Percentiles rank a stretch among this genome's conserved stretches.
These are phyloP conservation scores for Drepana arcuata DNA, from an alignment of 1,140 invertebrate species.

Conservation along the genomic window DNA sequence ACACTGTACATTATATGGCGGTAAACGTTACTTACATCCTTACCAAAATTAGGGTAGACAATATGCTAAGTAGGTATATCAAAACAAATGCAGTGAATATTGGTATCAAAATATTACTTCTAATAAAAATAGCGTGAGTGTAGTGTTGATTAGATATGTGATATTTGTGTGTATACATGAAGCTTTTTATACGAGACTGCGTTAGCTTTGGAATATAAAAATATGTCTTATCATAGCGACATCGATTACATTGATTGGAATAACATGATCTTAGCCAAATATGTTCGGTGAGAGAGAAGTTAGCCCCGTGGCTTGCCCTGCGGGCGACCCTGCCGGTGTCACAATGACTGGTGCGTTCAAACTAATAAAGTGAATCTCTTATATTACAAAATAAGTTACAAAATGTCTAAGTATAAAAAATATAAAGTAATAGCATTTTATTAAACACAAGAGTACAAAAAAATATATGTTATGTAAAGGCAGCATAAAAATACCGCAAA, in stretches of 20 bases:
- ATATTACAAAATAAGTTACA: slow-evolving; percentile 66
- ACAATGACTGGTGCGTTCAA: slow-evolving; percentile 31
- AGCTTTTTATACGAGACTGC: slow-evolving; percentile 37
- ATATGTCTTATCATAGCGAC: slow-evolving; percentile 52
- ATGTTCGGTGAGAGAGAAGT: slow-evolving; percentile 7
- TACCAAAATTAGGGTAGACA: slow-evolving; percentile 45
- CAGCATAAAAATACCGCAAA: slow-evolving; percentile 52
- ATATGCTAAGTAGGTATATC: slow-evolving; percentile 50
- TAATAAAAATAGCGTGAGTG: slow-evolving; percentile 53
- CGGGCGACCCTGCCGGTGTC: slow-evolving; percentile 14
- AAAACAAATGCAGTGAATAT: slow-evolving; percentile 63
- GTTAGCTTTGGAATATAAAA: slow-evolving; percentile 51
- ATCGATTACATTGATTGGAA: slow-evolving; percentile 28
- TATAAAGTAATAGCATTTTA: slow-evolving; percentile 53
- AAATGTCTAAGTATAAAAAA: slow-evolving; percentile 67
- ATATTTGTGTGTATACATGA: slow-evolving; percentile 60
- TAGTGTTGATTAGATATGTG: slow-evolving; percentile 63
- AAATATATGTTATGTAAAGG: slow-evolving; percentile 41
- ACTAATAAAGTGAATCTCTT: slow-evolving; percentile 33
- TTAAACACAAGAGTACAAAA: slow-evolving; percentile 38
- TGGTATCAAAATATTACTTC: slow-evolving; percentile 64
- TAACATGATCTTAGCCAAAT: slow-evolving; percentile 32
- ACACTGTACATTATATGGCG: slow-evolving; percentile 58
- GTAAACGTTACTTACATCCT: slow-evolving; percentile 55
- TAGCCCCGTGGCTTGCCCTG: slow-evolving; percentile 6